phyloP scores from a whole-genome alignment of 2,113 vertebrate species.

The Rallus limicola region DNA sequence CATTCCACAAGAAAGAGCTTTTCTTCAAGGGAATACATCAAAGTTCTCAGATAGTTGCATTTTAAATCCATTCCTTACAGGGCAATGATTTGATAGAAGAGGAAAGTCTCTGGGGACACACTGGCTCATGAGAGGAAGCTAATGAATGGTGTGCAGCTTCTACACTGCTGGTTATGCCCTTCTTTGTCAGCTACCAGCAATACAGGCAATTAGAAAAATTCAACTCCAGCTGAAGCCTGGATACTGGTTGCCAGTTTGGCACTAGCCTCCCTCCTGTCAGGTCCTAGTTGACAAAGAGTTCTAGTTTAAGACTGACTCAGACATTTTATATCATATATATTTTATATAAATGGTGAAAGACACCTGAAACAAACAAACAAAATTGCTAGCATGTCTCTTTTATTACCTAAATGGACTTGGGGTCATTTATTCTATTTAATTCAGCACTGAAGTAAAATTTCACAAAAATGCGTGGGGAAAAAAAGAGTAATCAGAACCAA shows the following conservation, averaged over 20 bases:
- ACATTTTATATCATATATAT: not conserved
- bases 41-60: not conserved
- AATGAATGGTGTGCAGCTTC: not conserved
- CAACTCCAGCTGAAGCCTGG: not conserved
- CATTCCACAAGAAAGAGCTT: not conserved
- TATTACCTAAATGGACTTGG: not conserved
- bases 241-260: not conserved
- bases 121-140: not conserved
- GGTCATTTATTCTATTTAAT: not conserved
- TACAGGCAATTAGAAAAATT: not conserved
- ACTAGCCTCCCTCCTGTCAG: not conserved
- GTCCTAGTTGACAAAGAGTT: not conserved
- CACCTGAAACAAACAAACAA: not conserved
- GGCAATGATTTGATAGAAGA: not conserved
- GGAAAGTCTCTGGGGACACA: not conserved
- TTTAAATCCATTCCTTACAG: conserved; percentile 22
- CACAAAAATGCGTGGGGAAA: not conserved
- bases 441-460: not conserved
- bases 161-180: not conserved
- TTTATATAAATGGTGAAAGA: not conserved
- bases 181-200: not conserved
- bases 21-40: not conserved
- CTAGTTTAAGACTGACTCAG: not conserved
- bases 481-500: not conserved
- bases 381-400: not conserved